Percentiles rank a stretch among this genome's conserved stretches.
phyloP scores from a whole-genome alignment of 2,797 vertebrate genomes.

The Peromyscus nudipes region DNA sequence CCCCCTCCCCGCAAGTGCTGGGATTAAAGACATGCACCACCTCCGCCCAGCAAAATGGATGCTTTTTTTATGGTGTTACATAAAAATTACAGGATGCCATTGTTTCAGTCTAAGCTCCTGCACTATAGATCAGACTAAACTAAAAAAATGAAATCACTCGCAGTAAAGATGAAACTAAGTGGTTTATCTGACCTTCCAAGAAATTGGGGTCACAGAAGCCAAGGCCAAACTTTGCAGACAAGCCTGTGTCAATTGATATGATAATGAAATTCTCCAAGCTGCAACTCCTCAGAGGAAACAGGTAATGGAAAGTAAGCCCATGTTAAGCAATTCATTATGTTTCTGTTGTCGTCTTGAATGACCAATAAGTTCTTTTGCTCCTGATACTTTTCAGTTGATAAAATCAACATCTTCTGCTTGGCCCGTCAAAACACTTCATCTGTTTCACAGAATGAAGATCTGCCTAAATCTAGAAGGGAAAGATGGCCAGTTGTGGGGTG shows the following conservation, averaged over 20 bases:
- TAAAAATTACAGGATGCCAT: neutral
- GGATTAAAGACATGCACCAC: neutral
- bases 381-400: neutral
- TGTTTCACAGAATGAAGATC: neutral
- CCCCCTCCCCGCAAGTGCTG: neutral
- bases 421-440: neutral
- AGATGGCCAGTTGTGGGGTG: neutral
- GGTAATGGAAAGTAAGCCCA: neutral
- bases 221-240: neutral
- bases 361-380: neutral
- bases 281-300: neutral
- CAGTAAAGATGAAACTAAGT: neutral
- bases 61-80: constrained; percentile 7
- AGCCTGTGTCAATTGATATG: neutral
- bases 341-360: neutral
- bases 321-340: neutral
- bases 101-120: neutral
- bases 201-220: neutral
- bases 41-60: neutral
- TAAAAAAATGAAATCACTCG: neutral
- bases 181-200: neutral
- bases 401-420: neutral
- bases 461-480: neutral
- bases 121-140: neutral
- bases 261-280: neutral